These are phyloP conservation scores for Pelosia muscerda DNA, from an alignment of 2,888 invertebrate genomes.

Conservation along the genomic window DNA sequence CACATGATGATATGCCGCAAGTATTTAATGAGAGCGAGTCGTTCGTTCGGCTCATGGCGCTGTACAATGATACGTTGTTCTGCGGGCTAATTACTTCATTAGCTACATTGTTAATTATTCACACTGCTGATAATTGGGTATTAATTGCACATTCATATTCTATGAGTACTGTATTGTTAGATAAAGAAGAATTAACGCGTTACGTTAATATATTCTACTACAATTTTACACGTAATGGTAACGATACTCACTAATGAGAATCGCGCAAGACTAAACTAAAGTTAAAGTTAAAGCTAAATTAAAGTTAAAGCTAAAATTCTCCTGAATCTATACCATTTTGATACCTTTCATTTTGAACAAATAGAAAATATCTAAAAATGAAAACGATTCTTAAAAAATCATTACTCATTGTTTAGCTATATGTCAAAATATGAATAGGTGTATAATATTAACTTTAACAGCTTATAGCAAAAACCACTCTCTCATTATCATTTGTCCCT, in stretches of 20 bases:
- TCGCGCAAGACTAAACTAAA: no score
- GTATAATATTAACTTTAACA: not conserved
- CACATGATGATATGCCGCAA: constrained; percentile 29
- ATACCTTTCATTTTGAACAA: no score
- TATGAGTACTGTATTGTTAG: not conserved
- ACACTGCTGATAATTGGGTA: constrained; percentile 19
- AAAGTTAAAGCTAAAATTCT: no score
- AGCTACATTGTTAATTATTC: constrained; percentile 44
- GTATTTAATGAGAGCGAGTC: constrained; percentile 40
- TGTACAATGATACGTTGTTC: constrained; percentile 44
- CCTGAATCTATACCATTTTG: no score
- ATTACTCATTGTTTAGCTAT: not conserved
- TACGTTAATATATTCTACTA: not conserved
- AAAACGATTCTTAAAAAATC: not conserved
- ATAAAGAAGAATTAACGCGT: not conserved
- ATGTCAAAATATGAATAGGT: not conserved
- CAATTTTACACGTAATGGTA: not conserved
- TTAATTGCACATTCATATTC: constrained; percentile 15
- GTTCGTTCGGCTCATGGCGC: constrained; percentile 33
- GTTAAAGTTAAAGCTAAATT: no score
- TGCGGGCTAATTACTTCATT: constrained; percentile 50
- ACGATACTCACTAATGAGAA: not conserved
- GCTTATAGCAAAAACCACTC: not conserved
- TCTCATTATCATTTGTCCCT: not conserved
- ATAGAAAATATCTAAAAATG: no score